Percentiles rank a stretch among this genome's conserved stretches.
Conservation (phyloP, 1,140 invertebrate species). For the Drosophila funebris region DNA sequence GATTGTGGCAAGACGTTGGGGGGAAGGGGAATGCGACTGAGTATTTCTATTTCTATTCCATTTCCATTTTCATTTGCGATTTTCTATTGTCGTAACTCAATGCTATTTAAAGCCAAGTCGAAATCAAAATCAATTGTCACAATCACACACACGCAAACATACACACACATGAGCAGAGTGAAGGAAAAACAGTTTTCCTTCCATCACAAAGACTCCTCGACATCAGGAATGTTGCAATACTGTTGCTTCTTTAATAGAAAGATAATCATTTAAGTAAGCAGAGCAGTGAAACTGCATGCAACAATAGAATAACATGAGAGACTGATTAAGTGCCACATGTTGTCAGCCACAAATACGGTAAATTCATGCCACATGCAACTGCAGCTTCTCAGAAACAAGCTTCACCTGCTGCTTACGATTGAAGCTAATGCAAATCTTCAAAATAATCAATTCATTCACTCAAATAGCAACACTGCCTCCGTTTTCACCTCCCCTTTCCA, state of each 20-base stretch:
- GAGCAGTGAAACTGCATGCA: background rate
- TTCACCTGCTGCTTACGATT: background rate
- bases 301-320: background rate
- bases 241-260: conserved; percentile 62
- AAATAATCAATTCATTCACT: conserved; percentile 8
- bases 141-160: conserved; percentile 17
- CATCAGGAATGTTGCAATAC: conserved; percentile 9
- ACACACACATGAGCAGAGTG: background rate
- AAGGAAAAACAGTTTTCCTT: conserved; percentile 62
- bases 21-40: conserved; percentile 18
- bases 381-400: background rate
- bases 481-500: background rate
- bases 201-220: conserved; percentile 17
- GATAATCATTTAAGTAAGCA: conserved; percentile 57
- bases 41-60: conserved; percentile 57
- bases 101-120: conserved; percentile 62
- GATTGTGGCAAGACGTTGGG: background rate
- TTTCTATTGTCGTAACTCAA: conserved; percentile 60
- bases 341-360: conserved; percentile 9
- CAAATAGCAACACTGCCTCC: background rate
- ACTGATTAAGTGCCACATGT: background rate
- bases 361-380: conserved; percentile 5
- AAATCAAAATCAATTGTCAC: conserved; percentile 75
- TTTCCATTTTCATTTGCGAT: conserved; percentile 59
- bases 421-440: background rate